These are phyloP conservation scores for Pseudomyrmex sp. DNA, from an alignment of 1,140 invertebrate species.

Conservation along the genomic window DNA sequence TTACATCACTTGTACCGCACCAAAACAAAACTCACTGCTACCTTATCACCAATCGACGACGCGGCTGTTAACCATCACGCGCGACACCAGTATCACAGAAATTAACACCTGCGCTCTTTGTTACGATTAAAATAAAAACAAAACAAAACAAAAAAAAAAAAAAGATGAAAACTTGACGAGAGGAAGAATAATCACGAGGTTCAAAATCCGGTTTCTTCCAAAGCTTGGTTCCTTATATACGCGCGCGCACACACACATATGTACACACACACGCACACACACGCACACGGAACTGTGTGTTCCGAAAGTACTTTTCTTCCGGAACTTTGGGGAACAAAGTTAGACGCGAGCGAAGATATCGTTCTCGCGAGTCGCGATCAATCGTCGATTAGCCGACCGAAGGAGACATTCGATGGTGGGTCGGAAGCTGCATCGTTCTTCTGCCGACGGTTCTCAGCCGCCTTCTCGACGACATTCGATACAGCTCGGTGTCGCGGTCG, in stretches of 20 bases:
- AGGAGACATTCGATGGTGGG: constrained; percentile 3
- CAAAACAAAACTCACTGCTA: constrained; percentile 40
- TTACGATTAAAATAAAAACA: background rate
- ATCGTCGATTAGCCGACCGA: constrained; percentile 40
- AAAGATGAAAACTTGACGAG: background rate
- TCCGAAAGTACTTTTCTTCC: background rate
- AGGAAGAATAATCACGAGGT: constrained; percentile 18
- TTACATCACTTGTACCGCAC: constrained; percentile 30
- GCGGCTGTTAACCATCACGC: constrained; percentile 44
- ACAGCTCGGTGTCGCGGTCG: background rate
- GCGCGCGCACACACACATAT: no score
- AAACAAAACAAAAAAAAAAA: background rate
- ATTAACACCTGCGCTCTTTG: constrained; percentile 27
- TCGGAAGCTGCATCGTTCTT: constrained; percentile 37
- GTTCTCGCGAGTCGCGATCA: constrained; percentile 35
- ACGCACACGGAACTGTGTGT: background rate
- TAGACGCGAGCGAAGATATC: background rate
- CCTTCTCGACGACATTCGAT: constrained; percentile 53
- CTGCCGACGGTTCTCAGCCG: constrained; percentile 25
- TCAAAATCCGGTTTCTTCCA: constrained; percentile 6
- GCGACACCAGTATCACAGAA: constrained; percentile 57
- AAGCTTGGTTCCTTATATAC: background rate
- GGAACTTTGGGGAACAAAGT: background rate
- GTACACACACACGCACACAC: background rate
- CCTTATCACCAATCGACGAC: constrained; percentile 23